phyloP scores from a whole-genome alignment of 2,888 invertebrate genomes.

The Lasioglossum calceatum region DNA sequence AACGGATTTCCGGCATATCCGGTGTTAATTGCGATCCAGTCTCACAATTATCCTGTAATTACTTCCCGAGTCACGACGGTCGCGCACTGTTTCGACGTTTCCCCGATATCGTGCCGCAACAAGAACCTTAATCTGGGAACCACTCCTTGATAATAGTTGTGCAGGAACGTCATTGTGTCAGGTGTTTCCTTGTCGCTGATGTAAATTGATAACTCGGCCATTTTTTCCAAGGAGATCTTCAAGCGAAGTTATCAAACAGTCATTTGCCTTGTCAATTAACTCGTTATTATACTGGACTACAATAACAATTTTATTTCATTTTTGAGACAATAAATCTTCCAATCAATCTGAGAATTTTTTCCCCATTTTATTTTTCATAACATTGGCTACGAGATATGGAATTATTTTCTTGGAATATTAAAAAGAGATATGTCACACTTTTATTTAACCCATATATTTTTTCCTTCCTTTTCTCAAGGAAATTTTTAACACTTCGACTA shows the following conservation, averaged over 20 bases:
- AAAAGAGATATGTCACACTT: too few relatives aligned
- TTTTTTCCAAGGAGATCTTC: not conserved
- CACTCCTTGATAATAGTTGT: not conserved
- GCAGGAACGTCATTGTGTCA: not conserved
- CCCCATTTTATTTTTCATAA: not conserved
- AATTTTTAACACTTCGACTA: too few relatives aligned
- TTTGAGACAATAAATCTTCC: too few relatives aligned
- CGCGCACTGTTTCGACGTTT: constrained; percentile 19
- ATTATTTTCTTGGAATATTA: not conserved
- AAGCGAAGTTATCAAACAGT: not conserved
- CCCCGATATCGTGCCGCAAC: constrained; percentile 8
- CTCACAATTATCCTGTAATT: constrained; percentile 47
- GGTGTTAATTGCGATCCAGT: constrained; percentile 29
- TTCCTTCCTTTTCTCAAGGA: too few relatives aligned
- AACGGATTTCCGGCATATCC: constrained; percentile 30
- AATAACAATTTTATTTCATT: too few relatives aligned
- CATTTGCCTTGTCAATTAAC: not conserved
- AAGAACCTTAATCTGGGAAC: constrained; percentile 29
- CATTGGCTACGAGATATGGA: not conserved
- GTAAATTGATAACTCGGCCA: not conserved
- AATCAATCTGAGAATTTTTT: not conserved
- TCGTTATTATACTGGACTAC: not conserved
- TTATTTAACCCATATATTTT: too few relatives aligned
- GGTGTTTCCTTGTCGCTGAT: not conserved
- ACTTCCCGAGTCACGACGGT: constrained; percentile 12